Percentiles rank a stretch among this genome's conserved stretches.
phyloP scores from a whole-genome alignment of 2,888 invertebrate species.

The Fragum fragum region DNA sequence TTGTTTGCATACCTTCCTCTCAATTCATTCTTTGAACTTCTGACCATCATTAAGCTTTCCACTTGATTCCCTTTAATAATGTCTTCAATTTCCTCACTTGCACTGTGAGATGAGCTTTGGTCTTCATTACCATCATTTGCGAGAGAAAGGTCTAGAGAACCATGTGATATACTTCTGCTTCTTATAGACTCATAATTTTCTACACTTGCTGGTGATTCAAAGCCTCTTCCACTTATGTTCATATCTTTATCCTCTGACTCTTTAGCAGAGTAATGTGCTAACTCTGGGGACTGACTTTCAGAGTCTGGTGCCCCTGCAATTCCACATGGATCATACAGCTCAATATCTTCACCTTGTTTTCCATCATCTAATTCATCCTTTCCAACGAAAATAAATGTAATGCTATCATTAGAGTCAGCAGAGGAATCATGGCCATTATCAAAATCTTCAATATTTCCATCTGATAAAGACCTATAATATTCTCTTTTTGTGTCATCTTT shows the following conservation, averaged over 20 bases:
- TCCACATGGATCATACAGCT: constrained; percentile 26
- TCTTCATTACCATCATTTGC: constrained; percentile 28
- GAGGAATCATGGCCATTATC: constrained; percentile 58
- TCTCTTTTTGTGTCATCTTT: constrained; percentile 44
- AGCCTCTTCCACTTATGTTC: constrained; percentile 57
- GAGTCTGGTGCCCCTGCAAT: constrained; percentile 24
- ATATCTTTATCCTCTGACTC: constrained; percentile 10
- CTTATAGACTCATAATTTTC: constrained; percentile 24
- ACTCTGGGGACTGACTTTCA: constrained; percentile 31
- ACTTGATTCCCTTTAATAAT: constrained; percentile 43
- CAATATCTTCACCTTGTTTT: background rate
- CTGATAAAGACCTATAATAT: constrained; percentile 70
- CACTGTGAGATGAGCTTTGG: constrained; percentile 52
- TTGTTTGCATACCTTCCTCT: constrained; percentile 1
- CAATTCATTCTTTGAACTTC: constrained; percentile 1
- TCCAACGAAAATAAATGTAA: constrained; percentile 79
- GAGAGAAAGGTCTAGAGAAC: constrained; percentile 25
- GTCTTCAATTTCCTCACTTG: constrained; percentile 61
- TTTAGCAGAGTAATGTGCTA: background rate
- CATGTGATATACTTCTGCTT: constrained; percentile 48
- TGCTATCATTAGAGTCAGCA: constrained; percentile 75
- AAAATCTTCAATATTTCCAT: constrained; percentile 70
- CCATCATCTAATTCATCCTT: constrained; percentile 35
- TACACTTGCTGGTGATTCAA: constrained; percentile 22
- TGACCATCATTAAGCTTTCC: constrained; percentile 7